Evolutionary conservation across 2,113 vertebrate species (phyloP).

Genomic region (Felis chaus): DNA sequence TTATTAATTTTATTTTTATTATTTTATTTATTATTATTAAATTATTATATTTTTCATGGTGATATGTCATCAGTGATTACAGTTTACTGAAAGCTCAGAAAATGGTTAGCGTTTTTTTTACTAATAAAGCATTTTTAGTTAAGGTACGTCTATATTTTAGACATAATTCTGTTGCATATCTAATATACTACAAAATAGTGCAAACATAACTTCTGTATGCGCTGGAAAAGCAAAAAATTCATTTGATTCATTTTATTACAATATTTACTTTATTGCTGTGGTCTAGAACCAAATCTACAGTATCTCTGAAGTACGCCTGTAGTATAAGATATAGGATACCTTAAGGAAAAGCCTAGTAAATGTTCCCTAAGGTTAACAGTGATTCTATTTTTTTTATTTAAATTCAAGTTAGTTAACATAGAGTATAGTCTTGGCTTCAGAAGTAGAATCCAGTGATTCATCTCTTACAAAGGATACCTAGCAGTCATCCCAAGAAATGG

Average conservation of each 20-base stretch:
- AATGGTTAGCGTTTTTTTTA: neutral
- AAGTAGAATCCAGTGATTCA: too few relatives aligned
- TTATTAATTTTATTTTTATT: neutral
- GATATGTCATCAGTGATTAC: neutral
- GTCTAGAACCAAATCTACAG: neutral
- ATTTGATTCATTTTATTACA: neutral
- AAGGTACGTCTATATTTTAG: neutral
- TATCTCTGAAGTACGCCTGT: neutral
- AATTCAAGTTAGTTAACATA: too few relatives aligned
- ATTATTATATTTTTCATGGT: neutral
- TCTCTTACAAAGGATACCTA: too few relatives aligned
- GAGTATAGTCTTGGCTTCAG: too few relatives aligned
- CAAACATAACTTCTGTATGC: neutral
- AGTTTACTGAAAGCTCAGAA: neutral
- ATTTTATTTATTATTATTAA: too few relatives aligned
- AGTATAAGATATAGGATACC: neutral
- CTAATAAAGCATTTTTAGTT: neutral
- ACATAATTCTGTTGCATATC: neutral
- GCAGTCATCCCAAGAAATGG: too few relatives aligned
- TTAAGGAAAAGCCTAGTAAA: neutral
- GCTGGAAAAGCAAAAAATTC: neutral
- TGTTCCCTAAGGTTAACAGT: neutral
- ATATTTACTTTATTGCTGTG: neutral
- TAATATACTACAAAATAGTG: neutral
- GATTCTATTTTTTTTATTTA: neutral